Percentiles rank a stretch among this genome's conserved stretches.
Evolutionary conservation across 2,113 vertebrate species (phyloP).

Genomic region (Amazona vittata): DNA sequence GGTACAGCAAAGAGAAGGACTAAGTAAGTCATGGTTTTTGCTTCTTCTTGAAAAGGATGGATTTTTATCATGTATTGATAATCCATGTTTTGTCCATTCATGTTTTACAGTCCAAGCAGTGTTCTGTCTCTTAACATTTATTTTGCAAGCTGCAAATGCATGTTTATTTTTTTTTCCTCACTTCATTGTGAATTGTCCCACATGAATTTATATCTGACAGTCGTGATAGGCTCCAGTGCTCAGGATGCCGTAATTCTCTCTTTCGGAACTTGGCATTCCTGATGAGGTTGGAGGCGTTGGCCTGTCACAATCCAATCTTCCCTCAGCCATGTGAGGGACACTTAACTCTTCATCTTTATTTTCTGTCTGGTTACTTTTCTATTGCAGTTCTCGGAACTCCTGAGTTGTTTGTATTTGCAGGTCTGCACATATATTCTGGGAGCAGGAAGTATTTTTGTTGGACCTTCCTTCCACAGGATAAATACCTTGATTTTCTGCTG

Average conservation of each 20-base stretch:
- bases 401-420: background rate
- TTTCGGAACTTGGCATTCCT: background rate
- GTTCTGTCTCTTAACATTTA: background rate
- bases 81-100: background rate
- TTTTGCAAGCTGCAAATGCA: background rate
- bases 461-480: background rate
- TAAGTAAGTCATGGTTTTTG: background rate
- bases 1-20: background rate
- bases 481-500: background rate
- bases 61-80: background rate
- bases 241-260: background rate
- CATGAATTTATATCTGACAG: background rate
- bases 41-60: background rate
- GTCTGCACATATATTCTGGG: background rate
- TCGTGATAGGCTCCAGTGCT: background rate
- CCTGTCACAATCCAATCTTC: background rate
- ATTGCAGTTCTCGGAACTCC: background rate
- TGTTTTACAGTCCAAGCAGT: background rate
- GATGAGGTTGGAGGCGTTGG: background rate
- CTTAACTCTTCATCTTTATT: background rate
- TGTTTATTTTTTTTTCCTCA: background rate
- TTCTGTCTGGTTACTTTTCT: background rate
- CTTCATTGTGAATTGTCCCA: background rate
- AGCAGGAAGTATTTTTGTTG: background rate
- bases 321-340: background rate